Conservation (phyloP, 2,888 invertebrate genomes). For the Tachina grossa region DNA sequence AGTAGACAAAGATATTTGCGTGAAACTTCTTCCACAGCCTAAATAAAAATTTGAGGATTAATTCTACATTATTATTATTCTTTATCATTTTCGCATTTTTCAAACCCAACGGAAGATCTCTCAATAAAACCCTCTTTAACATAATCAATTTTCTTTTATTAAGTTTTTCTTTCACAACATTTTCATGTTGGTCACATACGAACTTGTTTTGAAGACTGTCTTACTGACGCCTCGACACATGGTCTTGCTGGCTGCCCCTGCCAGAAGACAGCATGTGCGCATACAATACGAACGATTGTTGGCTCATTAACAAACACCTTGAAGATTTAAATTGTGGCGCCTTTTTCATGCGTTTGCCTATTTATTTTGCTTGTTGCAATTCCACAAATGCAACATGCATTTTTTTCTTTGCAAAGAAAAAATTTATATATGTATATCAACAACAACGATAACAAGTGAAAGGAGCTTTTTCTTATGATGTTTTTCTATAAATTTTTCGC, state of each 20-base stretch:
- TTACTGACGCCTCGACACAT: slow-evolving; percentile 16
- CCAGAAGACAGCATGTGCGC: slow-evolving; percentile 1
- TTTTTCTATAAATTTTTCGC: slow-evolving; percentile 17
- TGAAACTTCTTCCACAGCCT: too few species aligned
- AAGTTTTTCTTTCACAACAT: background rate
- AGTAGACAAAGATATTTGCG: too few species aligned
- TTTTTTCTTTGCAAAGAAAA: slow-evolving; percentile 1
- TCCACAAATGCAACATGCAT: slow-evolving; percentile 6
- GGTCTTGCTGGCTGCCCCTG: background rate
- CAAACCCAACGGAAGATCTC: background rate
- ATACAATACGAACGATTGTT: slow-evolving; percentile 25
- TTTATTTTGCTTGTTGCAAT: slow-evolving; percentile 15
- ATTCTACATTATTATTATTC: too few species aligned
- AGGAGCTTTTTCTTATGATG: slow-evolving; percentile 56
- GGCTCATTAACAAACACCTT: slow-evolving; percentile 69
- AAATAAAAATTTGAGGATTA: too few species aligned
- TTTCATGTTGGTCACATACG: slow-evolving; percentile 47
- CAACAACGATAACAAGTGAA: slow-evolving; percentile 58
- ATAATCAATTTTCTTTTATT: background rate
- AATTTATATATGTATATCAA: background rate
- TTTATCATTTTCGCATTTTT: background rate
- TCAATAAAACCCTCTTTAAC: background rate
- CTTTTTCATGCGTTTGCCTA: slow-evolving; percentile 54
- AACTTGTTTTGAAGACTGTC: slow-evolving; percentile 7
- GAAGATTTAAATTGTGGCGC: slow-evolving; percentile 67